Conservation (phyloP, 2,797 vertebrate species). For the Agapornis canus region DNA sequence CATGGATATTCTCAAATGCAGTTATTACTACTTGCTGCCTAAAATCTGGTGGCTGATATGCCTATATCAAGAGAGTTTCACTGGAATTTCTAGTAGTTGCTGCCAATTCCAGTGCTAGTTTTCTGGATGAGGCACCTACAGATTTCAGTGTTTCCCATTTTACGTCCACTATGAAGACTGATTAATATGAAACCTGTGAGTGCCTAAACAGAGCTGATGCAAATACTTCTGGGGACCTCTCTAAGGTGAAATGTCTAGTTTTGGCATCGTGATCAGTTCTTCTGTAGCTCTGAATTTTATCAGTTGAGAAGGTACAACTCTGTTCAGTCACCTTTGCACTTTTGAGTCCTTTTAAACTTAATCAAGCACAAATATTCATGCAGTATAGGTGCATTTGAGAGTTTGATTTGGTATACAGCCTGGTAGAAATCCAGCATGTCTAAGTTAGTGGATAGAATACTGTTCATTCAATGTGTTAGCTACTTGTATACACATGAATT, state of each 20-base stretch:
- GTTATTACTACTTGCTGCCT: not conserved
- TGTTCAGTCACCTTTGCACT: not conserved
- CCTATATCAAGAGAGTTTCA: not conserved
- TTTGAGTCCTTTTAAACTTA: not conserved
- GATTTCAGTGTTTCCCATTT: not conserved
- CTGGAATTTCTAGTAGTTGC: not conserved
- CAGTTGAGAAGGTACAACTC: not conserved
- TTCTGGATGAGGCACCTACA: not conserved
- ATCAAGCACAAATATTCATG: not conserved
- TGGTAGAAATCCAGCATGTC: not conserved
- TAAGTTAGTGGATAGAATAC: not conserved
- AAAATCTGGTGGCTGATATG: not conserved
- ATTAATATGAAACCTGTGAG: not conserved
- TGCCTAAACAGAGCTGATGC: not conserved
- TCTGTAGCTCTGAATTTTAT: not conserved
- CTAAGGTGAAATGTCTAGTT: not conserved
- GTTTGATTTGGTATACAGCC: not conserved
- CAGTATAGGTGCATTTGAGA: not conserved
- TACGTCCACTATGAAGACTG: not conserved
- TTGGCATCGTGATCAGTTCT: not conserved
- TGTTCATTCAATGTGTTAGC: not conserved
- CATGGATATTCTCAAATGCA: not conserved
- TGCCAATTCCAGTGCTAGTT: not conserved
- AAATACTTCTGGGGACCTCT: not conserved
- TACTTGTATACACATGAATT: not conserved